phyloP scores from a whole-genome alignment of 2,888 invertebrate genomes.

The Panzeria rudis region DNA sequence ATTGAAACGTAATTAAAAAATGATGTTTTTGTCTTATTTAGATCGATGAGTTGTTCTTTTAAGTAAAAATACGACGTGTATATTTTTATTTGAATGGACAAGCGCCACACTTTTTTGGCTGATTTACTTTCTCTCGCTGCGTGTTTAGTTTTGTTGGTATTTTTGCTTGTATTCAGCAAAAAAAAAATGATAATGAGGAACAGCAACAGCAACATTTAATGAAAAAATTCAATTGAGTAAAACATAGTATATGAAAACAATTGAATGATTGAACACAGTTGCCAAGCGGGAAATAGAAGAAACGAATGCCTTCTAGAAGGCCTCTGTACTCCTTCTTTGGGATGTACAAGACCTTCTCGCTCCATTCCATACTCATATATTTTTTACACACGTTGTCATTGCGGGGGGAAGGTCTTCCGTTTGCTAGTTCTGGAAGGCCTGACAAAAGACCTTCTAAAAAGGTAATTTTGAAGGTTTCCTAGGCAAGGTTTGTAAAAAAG shows the following conservation, averaged over 20 bases:
- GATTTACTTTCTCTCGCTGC: slow-evolving; percentile 31
- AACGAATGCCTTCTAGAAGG: too few relatives aligned
- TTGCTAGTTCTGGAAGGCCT: too few relatives aligned
- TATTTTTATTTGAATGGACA: slow-evolving; percentile 25
- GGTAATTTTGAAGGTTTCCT: too few relatives aligned
- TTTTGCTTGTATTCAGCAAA: neutral
- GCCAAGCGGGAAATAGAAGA: too few relatives aligned
- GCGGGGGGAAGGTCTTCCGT: too few relatives aligned
- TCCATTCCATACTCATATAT: too few relatives aligned
- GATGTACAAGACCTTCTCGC: too few relatives aligned
- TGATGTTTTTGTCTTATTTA: slow-evolving; percentile 1
- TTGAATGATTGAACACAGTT: neutral
- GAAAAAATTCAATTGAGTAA: slow-evolving; percentile 12
- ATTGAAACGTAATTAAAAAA: slow-evolving; percentile 10
- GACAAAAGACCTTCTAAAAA: too few relatives aligned
- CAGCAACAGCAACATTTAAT: neutral
- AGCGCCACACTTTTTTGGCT: slow-evolving; percentile 48
- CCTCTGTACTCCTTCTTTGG: too few relatives aligned
- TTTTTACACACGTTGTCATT: too few relatives aligned
- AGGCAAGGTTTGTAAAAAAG: too few relatives aligned
- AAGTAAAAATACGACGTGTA: neutral
- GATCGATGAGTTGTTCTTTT: neutral
- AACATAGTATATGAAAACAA: neutral
- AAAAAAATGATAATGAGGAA: slow-evolving; percentile 23
- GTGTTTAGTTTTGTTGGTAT: neutral